A percentile compares a stretch with the other conserved stretches of the same genome.
Conservation (phyloP, 2,113 vertebrate genomes). For the Hepsetus odoe region DNA sequence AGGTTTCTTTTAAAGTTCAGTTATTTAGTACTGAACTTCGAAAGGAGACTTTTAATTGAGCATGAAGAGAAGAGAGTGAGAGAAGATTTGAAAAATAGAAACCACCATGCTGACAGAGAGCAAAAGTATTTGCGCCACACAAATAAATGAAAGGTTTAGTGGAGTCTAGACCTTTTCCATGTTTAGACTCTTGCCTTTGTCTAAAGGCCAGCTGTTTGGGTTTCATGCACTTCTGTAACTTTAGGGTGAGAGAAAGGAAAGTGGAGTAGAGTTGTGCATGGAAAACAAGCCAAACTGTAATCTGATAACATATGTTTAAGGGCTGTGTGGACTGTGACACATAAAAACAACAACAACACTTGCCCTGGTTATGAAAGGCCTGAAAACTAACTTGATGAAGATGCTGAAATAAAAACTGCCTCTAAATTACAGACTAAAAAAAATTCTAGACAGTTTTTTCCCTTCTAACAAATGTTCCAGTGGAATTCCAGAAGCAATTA, state of each 20-base stretch:
- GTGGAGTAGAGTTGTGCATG: background rate
- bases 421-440: background rate
- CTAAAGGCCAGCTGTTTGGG: slow-evolving; percentile 32
- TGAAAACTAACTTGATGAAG: background rate
- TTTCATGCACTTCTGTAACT: slow-evolving; percentile 35
- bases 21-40: background rate
- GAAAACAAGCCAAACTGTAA: slow-evolving; percentile 29
- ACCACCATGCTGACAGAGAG: slow-evolving; percentile 9
- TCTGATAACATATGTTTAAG: slow-evolving; percentile 30
- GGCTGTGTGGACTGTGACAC: slow-evolving; percentile 1
- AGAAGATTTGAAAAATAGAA: slow-evolving; percentile 21
- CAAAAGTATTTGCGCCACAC: slow-evolving; percentile 30
- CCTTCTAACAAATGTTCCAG: background rate
- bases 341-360: slow-evolving; percentile 28
- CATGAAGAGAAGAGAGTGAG: slow-evolving; percentile 8
- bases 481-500: background rate
- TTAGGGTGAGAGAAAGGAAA: slow-evolving; percentile 4
- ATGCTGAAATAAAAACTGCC: background rate
- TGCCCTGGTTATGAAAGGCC: slow-evolving; percentile 1
- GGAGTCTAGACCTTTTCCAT: slow-evolving; percentile 31
- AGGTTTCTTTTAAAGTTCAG: background rate
- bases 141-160: slow-evolving; percentile 42
- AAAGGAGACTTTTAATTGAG: background rate
- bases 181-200: slow-evolving; percentile 38
- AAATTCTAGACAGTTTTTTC: background rate